Evolutionary conservation across 2,797 vertebrate species (phyloP).

Genomic region (Silurus aristotelis): DNA sequence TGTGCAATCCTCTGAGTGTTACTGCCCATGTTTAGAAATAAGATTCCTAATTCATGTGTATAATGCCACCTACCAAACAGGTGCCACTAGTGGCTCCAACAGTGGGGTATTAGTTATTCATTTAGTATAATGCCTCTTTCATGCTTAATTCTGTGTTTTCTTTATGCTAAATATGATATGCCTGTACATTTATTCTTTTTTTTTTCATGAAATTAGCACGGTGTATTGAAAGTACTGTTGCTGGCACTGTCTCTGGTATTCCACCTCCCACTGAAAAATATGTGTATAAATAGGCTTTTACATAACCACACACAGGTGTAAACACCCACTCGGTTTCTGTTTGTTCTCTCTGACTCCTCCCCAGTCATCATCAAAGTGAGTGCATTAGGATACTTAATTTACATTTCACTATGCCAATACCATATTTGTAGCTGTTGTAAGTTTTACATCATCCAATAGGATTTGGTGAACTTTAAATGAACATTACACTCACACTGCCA

Average conservation of each 20-base stretch:
- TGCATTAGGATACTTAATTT: background rate
- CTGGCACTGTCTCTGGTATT: background rate
- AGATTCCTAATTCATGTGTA: background rate
- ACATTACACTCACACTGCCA: background rate
- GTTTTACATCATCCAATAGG: background rate
- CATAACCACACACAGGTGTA: background rate
- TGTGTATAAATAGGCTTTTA: background rate
- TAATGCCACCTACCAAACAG: background rate
- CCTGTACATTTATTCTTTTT: background rate
- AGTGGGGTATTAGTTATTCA: background rate
- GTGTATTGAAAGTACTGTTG: background rate
- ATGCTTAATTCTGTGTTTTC: background rate
- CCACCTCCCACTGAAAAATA: background rate
- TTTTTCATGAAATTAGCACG: background rate
- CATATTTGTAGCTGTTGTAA: background rate
- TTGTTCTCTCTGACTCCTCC: background rate
- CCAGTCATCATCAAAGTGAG: background rate
- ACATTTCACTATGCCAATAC: background rate
- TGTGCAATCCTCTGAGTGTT: background rate
- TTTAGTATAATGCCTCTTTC: background rate
- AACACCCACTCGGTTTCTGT: background rate
- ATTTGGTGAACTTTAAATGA: background rate
- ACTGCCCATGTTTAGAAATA: background rate
- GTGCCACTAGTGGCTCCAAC: background rate
- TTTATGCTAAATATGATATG: background rate